Base-by-base conservation (phyloP, 2,797 vertebrate genomes). In the Pampus argenteus region DNA sequence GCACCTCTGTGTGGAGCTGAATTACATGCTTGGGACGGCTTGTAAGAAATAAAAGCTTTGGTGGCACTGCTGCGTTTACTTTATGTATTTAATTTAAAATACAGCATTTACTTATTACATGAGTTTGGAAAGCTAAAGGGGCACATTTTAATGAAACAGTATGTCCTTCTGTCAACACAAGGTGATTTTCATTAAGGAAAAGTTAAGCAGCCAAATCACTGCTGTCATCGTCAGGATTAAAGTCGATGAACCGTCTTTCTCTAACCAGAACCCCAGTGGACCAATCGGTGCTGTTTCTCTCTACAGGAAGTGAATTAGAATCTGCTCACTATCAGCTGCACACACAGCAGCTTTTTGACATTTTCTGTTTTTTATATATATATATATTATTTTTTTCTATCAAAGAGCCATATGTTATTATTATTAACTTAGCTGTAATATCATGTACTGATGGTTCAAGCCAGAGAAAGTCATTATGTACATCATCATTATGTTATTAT, bases 161-260 rank as follows among this genome's bases (percentile, higher is more conserved):
- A 18, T n/a, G 36, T n/a, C 44, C 44, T 31, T 22, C n/a, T 56
- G 56, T 50, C 49, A 69, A 14, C 22, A 51, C 28, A 40, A 29
- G 51, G 29, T 42, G 22, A 44, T 44, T 71, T 59, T 68, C 47
- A 67, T 45, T 68, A 31, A 57, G 56, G 7, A 62, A 34, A 26
- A 3, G 13, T 31, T 71, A 67, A 64, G 40, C 44, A 45, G 42
- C 42, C 40, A 11, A 49, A 57, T 66, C 36, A 54, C 58, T 58
- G 67, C 68, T 81, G 58, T 54, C 51, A 26, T 29, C 38, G n/a
- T 50, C 22, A 36, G 42, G 59, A 74, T 74, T 61, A 49, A 20
- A 65, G 5, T 49, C 2, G 70, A 50, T 60, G 15, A 79, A 60
- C 9, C 15, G 49, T 61, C 40, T 58, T 50, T 7, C 10, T 47